These are phyloP conservation scores for Ophiodon elongatus DNA, from an alignment of 2,113 vertebrate genomes.

Conservation along the genomic window DNA sequence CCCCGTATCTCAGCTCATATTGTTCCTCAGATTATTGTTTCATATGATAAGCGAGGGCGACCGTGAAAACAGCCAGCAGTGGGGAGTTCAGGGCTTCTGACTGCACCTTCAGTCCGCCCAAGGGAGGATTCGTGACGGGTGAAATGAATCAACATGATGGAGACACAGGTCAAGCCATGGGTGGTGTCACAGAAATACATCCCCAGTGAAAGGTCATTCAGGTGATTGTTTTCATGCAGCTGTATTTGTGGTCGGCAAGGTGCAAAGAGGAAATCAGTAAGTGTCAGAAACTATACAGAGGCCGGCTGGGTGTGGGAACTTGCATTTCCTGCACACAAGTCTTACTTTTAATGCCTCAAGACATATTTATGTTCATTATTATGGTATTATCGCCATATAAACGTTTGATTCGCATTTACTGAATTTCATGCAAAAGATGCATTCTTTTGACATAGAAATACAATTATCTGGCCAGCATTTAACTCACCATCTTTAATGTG, in stretches of 20 bases:
- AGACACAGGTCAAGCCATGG: slow-evolving; percentile 35
- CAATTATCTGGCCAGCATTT: not conserved
- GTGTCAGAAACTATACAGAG: not conserved
- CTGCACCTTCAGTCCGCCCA: slow-evolving; percentile 52
- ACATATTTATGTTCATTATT: not conserved
- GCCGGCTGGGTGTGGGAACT: too few relatives aligned
- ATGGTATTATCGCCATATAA: not conserved
- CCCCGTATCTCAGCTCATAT: slow-evolving; percentile 63
- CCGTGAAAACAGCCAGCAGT: slow-evolving; percentile 33
- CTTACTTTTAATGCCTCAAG: not conserved
- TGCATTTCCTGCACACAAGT: not conserved
- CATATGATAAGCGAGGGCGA: slow-evolving; percentile 62
- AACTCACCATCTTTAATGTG: not conserved
- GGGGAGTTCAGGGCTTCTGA: slow-evolving; percentile 57
- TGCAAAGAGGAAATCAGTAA: slow-evolving; percentile 5
- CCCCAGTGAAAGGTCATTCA: not conserved
- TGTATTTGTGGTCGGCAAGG: not conserved
- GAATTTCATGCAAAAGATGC: not conserved
- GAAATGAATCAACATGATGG: slow-evolving; percentile 63
- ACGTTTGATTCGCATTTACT: not conserved
- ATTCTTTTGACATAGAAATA: not conserved
- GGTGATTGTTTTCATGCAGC: slow-evolving; percentile 15
- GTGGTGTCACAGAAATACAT: slow-evolving; percentile 26
- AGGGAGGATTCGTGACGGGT: slow-evolving; percentile 63
- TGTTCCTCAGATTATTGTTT: slow-evolving; percentile 68